Evolutionary conservation across 1,140 invertebrate genomes (phyloP), one percentile per base, ranked within the genome.

Genomic region (Aphaenogaster floridana): DNA sequence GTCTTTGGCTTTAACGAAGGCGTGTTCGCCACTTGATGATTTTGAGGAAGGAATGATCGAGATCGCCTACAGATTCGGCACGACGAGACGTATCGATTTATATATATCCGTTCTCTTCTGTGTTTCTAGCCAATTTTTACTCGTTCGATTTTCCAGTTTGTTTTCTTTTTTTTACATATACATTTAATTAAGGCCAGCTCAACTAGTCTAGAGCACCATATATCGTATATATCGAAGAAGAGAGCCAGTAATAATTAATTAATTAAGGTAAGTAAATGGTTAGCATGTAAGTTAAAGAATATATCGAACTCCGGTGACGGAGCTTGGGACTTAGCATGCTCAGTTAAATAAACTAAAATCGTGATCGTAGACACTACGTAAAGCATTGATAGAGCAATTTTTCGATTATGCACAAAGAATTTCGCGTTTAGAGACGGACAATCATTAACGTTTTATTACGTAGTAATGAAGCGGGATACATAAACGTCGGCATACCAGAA

Each of bases 241-340:
- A 93, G 92, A 93, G 93, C 93, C 93, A 94, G 93, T 94, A 94
- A 93, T 89, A 83, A 69, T 77, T 84, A 91, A 90, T 90, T 90
- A 90, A 89, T 89, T 83, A 72, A 50, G 36, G 11, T 54, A 79
- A 86, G 59, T 86, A 76, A 81, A 81, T 74, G 71, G 87, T 66
- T 63, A 89, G 54, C 15, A 84, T 85, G 36, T 90, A 90, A 80
- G 79, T 69, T 94, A 93, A 93, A 90, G 86, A 91, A 83, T 91
- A 89, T 94, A 93, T 93, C 93, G 92, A 93, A 95, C 95, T 95
- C 95, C 95, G 93, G 86, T 92, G 77, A 94, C 91, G 95, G 95
- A 95, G 94, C 95, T 95, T 95, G 95, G 95, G 95, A 95, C 95
- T 95, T 95, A 95, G 95, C 95, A 95, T 95, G 95, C 95, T 95